Conservation (phyloP, 2,113 vertebrate species). For the Brachionichthys hirsutus region DNA sequence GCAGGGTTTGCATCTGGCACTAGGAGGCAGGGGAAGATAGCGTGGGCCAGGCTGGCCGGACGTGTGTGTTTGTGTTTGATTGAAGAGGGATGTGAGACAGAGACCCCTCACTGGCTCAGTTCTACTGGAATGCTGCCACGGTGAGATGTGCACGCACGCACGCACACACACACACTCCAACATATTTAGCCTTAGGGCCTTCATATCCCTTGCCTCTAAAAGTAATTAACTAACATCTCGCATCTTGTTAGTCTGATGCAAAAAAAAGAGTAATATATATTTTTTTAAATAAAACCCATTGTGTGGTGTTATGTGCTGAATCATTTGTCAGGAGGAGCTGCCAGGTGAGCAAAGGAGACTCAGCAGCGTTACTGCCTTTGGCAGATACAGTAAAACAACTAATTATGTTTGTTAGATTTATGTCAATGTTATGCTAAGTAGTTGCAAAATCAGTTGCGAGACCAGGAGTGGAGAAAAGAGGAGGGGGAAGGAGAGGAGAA, state of each 20-base stretch:
- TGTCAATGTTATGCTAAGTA: background rate
- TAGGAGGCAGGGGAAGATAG: slow-evolving; percentile 77
- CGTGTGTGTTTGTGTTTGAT: slow-evolving; percentile 85
- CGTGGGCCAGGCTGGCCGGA: slow-evolving; percentile 81
- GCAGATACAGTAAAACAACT: no score
- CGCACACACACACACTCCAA: slow-evolving; percentile 31
- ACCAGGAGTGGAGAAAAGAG: background rate
- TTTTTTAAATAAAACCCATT: no score
- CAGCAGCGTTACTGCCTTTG: no score
- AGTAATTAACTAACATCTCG: no score
- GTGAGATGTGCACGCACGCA: slow-evolving; percentile 61
- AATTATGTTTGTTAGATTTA: no score
- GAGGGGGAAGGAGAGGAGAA: background rate
- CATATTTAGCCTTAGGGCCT: no score
- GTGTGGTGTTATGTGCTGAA: no score
- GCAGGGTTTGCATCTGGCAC: slow-evolving; percentile 79
- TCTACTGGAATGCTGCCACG: slow-evolving; percentile 76
- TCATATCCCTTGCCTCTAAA: no score
- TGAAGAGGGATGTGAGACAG: slow-evolving; percentile 83
- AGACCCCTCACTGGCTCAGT: slow-evolving; percentile 77
- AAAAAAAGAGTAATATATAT: no score
- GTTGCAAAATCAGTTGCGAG: background rate
- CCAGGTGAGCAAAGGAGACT: no score
- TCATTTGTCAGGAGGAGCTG: no score
- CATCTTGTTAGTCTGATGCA: no score